Evolutionary conservation across 2,113 vertebrate genomes (phyloP).

Genomic region (Scolopax mira): DNA sequence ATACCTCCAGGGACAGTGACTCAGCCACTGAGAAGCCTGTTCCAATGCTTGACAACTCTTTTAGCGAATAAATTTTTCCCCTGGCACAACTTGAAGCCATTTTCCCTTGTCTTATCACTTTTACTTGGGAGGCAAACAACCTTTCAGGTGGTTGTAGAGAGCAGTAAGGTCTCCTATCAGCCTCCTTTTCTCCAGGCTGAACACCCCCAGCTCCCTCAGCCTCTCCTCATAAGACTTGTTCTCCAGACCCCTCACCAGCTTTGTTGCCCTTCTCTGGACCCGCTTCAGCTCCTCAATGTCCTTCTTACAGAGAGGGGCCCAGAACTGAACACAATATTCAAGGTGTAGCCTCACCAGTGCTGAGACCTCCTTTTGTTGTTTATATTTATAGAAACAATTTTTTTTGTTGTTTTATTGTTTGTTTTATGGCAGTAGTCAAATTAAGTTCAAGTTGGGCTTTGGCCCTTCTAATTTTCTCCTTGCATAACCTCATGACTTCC

Average conservation of each 20-base stretch:
- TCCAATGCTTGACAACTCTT: neutral
- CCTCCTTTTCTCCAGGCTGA: neutral
- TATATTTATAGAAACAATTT: neutral
- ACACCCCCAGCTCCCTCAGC: neutral
- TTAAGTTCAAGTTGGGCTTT: neutral
- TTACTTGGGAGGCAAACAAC: neutral
- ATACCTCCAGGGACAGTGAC: neutral
- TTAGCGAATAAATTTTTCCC: neutral
- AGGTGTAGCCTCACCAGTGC: neutral
- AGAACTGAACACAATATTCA: neutral
- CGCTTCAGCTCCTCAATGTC: neutral
- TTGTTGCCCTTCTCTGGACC: neutral
- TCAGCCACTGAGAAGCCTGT: neutral
- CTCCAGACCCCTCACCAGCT: neutral
- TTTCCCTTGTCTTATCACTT: neutral
- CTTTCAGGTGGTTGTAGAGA: neutral
- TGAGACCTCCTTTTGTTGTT: neutral
- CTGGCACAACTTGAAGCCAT: neutral
- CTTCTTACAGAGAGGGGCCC: neutral
- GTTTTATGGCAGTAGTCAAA: neutral
- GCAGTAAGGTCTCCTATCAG: neutral
- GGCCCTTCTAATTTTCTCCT: neutral
- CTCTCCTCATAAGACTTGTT: neutral
- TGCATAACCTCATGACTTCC: neutral
- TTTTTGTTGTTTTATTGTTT: neutral